These are phyloP conservation scores for Muschampia plurimacula DNA, from an alignment of 2,888 invertebrate species.

Conservation along the genomic window DNA sequence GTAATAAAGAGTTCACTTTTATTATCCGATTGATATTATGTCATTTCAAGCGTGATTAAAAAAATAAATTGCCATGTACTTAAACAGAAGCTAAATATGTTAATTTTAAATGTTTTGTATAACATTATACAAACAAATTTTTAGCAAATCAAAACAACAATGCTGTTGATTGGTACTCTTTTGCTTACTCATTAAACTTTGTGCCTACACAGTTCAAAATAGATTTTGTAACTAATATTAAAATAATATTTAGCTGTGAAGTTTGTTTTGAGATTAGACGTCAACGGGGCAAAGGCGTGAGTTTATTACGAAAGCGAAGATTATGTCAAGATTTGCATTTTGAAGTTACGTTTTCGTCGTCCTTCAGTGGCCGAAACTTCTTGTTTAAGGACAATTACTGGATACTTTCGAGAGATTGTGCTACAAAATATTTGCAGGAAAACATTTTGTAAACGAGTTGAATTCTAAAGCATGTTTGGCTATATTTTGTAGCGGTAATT, in stretches of 20 bases:
- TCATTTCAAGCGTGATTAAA: no score
- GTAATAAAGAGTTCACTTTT: no score
- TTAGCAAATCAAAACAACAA: not conserved
- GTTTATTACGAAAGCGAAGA: constrained; percentile 38
- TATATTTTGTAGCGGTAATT: not conserved
- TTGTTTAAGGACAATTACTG: constrained; percentile 31
- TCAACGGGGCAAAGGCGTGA: constrained; percentile 34
- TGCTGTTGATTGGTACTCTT: not conserved
- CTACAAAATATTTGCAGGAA: constrained; percentile 15
- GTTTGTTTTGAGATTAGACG: constrained; percentile 32
- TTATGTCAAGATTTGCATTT: constrained; percentile 37
- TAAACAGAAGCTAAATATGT: no score
- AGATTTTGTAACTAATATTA: constrained; percentile 24
- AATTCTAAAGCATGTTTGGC: not conserved
- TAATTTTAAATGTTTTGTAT: not conserved
- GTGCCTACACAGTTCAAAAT: constrained; percentile 10
- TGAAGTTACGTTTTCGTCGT: constrained; percentile 26
- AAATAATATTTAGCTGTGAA: constrained; percentile 30
- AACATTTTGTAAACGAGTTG: constrained; percentile 6
- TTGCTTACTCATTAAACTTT: constrained; percentile 14
- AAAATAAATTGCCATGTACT: no score
- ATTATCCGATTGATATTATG: no score
- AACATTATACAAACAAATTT: not conserved
- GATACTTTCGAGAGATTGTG: constrained; percentile 23
- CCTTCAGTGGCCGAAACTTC: constrained; percentile 28